Base-by-base conservation (phyloP, 2,888 invertebrate genomes). In the Cryptocephalus primarius region DNA sequence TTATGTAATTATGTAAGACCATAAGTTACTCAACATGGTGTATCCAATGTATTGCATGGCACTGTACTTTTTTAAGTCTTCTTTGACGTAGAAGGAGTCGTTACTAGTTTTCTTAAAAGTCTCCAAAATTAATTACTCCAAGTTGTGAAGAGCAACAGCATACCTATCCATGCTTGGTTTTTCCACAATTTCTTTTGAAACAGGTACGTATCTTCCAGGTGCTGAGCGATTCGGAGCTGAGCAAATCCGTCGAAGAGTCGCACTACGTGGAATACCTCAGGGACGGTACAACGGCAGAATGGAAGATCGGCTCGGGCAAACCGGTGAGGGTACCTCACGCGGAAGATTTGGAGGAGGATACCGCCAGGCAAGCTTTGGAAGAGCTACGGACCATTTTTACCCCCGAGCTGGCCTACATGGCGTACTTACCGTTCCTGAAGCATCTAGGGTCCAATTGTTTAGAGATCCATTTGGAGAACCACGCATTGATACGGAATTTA, bases 351-450 rank as follows among this genome's bases (percentile, higher is more conserved):
- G 74, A 77, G 47, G 74, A 22, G 22, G 22, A 22, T 22, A 22
- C 22, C 22, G 22, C 22, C 2, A 2, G 22, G 6, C 22, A 22
- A 22, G 87, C 84, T 1, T 74, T 84, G 59, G 83, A 88, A 56
- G 93, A 95, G 69, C 71, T 95, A 32, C 75, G 79, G 38, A 73
- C 81, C 61, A 90, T 91, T 1, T 93, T 95, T 66, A 86, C 86
- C 12, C 78, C 85, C 3, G 85, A 88, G 63, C 72, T 96, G 49
- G 95, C 95, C 0, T 83, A 90, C 62, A 78, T 80, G 45, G 80
- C 90, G 0, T 95, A 92, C 67, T 71, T 82, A 13, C 77, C 83
- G 1, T 87, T 91, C 63, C 75, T 82, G 39, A 82, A 82, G 57
- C 81, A 85, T 55, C 74, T 89, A 8, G 87, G 87, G 1, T 77